A percentile compares a stretch with the other conserved stretches of the same genome.
Conservation (phyloP, 2,888 invertebrate species). For the Cheiracanthium punctorium region DNA sequence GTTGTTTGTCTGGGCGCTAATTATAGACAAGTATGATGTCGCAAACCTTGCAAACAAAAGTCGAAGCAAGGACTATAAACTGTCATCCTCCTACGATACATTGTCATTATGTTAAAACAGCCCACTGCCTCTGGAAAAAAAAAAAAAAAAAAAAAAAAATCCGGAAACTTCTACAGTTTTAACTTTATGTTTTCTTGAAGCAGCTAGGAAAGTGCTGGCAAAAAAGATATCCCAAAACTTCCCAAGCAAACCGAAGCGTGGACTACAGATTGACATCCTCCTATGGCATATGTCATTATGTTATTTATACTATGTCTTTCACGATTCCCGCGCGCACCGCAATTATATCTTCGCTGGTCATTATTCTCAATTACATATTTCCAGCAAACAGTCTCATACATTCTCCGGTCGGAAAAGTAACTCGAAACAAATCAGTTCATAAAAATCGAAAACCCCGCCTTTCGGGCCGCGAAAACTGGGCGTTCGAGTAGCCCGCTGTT, state of each 20-base stretch:
- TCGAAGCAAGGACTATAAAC: too few relatives aligned
- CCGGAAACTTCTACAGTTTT: too few relatives aligned
- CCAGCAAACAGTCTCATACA: not conserved
- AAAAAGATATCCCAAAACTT: too few relatives aligned
- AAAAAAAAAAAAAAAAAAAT: too few relatives aligned
- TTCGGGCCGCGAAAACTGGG: conserved; percentile 22
- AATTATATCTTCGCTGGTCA: not conserved
- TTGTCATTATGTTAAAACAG: too few relatives aligned
- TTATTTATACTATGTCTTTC: not conserved
- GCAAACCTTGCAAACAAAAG: too few relatives aligned
- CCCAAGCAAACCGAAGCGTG: conserved; percentile 1
- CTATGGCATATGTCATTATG: not conserved
- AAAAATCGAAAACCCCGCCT: conserved; percentile 21
- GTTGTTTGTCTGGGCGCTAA: too few relatives aligned
- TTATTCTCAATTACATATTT: conserved; percentile 15
- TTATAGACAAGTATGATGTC: too few relatives aligned
- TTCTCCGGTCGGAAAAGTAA: not conserved
- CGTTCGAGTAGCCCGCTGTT: conserved; percentile 48
- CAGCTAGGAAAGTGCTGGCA: too few relatives aligned
- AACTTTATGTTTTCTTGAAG: too few relatives aligned
- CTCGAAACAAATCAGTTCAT: conserved; percentile 2
- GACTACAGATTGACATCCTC: not conserved
- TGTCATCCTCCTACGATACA: too few relatives aligned
- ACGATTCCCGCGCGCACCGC: not conserved
- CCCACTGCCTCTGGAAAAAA: too few relatives aligned